phyloP scores from a whole-genome alignment of 2,113 vertebrate genomes.

The Elachura formosa region DNA sequence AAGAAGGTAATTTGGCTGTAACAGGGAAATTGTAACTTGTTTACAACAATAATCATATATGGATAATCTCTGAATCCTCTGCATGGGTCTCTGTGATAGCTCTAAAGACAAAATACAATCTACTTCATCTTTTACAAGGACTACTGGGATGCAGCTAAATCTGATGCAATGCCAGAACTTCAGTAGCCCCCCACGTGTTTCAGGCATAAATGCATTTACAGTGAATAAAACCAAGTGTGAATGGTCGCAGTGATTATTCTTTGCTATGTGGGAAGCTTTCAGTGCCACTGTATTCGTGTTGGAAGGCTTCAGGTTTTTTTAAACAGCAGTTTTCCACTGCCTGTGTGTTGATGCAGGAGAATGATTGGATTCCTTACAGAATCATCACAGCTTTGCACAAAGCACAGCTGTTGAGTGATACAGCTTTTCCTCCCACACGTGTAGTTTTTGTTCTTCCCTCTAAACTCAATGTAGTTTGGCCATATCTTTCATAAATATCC shows the following conservation, averaged over 20 bases:
- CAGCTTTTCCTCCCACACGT: neutral
- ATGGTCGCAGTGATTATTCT: neutral
- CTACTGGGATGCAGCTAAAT: neutral
- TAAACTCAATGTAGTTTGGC: neutral
- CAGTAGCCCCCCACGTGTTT: neutral
- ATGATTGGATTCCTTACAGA: neutral
- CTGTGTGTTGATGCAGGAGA: neutral
- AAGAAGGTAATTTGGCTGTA: slow-evolving; percentile 81
- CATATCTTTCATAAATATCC: neutral
- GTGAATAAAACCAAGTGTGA: neutral
- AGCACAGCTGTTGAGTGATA: neutral
- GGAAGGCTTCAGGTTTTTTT: neutral
- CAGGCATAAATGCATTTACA: neutral
- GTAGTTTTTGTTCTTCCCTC: neutral
- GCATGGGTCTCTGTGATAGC: neutral
- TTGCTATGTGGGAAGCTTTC: neutral
- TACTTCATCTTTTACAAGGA: neutral
- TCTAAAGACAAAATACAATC: neutral
- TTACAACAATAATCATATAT: neutral
- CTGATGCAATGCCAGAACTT: neutral
- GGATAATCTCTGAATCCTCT: neutral
- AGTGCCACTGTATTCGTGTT: neutral
- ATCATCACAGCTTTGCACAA: neutral
- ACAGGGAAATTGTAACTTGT: neutral
- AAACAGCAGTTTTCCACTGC: neutral